phyloP scores from a whole-genome alignment of 2,888 invertebrate genomes.

The Pinctada fucata region DNA sequence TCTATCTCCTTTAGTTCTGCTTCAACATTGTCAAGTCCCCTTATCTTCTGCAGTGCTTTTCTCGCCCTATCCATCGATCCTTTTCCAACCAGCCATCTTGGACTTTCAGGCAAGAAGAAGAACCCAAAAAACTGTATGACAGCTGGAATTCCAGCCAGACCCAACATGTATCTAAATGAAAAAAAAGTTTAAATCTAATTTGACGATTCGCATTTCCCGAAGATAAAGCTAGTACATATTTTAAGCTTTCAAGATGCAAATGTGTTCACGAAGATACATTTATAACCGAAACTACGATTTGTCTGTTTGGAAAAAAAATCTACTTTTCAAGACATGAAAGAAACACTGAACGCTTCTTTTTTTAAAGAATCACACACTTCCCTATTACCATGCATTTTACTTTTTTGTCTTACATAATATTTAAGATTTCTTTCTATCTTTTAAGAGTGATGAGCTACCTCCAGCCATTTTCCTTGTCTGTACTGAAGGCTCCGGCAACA shows the following conservation, averaged over 20 bases:
- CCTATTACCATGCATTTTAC: too few species aligned
- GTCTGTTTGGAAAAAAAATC: too few species aligned
- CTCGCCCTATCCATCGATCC: constrained; percentile 67
- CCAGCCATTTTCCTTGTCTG: constrained; percentile 78
- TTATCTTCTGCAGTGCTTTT: constrained; percentile 71
- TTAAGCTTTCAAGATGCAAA: background rate
- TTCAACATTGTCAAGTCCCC: constrained; percentile 73
- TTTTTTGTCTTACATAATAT: too few species aligned
- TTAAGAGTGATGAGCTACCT: constrained; percentile 61
- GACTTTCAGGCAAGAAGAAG: constrained; percentile 79
- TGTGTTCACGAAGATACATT: background rate
- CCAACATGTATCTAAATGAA: constrained; percentile 79
- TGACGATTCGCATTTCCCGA: background rate
- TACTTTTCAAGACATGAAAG: too few species aligned
- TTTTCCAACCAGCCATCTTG: constrained; percentile 74
- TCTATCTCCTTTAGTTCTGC: constrained; percentile 76
- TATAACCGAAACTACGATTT: too few species aligned
- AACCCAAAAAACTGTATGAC: constrained; percentile 80
- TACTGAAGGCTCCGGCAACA: constrained; percentile 78
- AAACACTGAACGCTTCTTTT: too few species aligned
- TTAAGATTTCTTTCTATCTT: too few species aligned
- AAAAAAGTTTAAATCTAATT: background rate
- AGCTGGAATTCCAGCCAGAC: constrained; percentile 79
- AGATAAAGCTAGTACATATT: background rate
- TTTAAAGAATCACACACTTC: too few species aligned